Evolutionary conservation across 2,113 vertebrate genomes (phyloP).

Genomic region (Pungitius pungitius): DNA sequence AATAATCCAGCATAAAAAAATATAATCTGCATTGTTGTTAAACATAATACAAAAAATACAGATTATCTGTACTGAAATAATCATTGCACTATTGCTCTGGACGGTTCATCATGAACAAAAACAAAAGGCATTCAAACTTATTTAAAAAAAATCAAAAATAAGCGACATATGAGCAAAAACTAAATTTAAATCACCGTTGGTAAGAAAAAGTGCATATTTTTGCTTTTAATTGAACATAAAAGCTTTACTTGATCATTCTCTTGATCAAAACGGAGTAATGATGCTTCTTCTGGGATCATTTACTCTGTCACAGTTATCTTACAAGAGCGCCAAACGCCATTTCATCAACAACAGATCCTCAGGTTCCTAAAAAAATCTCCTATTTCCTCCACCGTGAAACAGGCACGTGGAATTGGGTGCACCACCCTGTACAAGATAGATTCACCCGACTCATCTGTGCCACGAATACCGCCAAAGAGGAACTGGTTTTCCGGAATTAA

Average conservation of each 20-base stretch:
- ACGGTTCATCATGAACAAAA: slow-evolving; percentile 77
- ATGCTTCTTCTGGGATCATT: slow-evolving; percentile 42
- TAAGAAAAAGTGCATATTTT: slow-evolving; percentile 86
- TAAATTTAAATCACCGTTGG: slow-evolving; percentile 62
- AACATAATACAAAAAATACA: slow-evolving; percentile 82
- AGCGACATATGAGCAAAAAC: slow-evolving; percentile 43
- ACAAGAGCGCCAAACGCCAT: too few relatives aligned
- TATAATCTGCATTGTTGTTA: slow-evolving; percentile 74
- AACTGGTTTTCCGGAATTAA: not conserved
- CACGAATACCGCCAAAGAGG: not conserved
- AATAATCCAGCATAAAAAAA: slow-evolving; percentile 78
- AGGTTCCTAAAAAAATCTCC: slow-evolving; percentile 28
- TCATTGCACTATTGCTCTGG: slow-evolving; percentile 87
- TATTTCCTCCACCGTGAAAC: not conserved
- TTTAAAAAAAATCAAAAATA: slow-evolving; percentile 51
- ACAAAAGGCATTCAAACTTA: slow-evolving; percentile 50
- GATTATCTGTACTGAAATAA: slow-evolving; percentile 67
- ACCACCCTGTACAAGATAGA: not conserved
- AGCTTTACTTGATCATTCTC: slow-evolving; percentile 70
- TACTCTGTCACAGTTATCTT: slow-evolving; percentile 60
- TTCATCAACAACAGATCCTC: too few relatives aligned
- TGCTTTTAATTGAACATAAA: slow-evolving; percentile 75
- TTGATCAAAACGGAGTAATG: slow-evolving; percentile 46
- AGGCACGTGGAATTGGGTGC: not conserved
- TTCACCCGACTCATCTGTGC: not conserved